Evolutionary conservation across 2,113 vertebrate species (phyloP).

Genomic region (Austrofundulus limnaeus): DNA sequence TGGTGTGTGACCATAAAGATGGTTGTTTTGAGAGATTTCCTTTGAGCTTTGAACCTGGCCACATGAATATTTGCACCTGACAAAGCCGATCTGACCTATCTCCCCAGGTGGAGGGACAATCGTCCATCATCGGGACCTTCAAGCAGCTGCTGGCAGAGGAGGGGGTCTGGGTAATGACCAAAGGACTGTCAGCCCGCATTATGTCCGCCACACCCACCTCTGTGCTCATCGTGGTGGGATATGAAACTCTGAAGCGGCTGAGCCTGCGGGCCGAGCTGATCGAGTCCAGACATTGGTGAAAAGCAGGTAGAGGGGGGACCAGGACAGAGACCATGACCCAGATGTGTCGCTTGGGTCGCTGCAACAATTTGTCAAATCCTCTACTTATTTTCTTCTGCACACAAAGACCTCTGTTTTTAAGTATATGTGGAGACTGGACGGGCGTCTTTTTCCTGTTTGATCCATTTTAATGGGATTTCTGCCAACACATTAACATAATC

Average conservation of each 20-base stretch:
- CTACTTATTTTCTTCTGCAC: no score
- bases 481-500: no score
- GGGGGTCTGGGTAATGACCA: slow-evolving; percentile 88
- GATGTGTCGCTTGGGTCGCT: not conserved
- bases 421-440: no score
- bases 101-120: slow-evolving; percentile 91
- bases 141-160: slow-evolving; percentile 91
- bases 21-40: no score
- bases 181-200: slow-evolving; percentile 93
- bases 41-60: no score
- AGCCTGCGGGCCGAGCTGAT: slow-evolving; percentile 91
- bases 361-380: no score
- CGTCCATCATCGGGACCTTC: slow-evolving; percentile 89
- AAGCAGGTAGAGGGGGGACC: not conserved
- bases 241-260: slow-evolving; percentile 95
- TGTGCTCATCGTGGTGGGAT: slow-evolving; percentile 93
- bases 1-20: no score
- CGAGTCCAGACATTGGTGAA: slow-evolving; percentile 91
- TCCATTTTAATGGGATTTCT: no score
- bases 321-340: not conserved
- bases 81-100: not conserved
- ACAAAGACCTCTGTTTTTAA: no score
- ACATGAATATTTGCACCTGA: no score
- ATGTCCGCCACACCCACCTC: slow-evolving; percentile 91
- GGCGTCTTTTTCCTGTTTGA: no score